Percentiles rank a stretch among this genome's conserved stretches.
These are phyloP conservation scores for Gibbula magus DNA, from an alignment of 2,888 invertebrate genomes.

Conservation along the genomic window DNA sequence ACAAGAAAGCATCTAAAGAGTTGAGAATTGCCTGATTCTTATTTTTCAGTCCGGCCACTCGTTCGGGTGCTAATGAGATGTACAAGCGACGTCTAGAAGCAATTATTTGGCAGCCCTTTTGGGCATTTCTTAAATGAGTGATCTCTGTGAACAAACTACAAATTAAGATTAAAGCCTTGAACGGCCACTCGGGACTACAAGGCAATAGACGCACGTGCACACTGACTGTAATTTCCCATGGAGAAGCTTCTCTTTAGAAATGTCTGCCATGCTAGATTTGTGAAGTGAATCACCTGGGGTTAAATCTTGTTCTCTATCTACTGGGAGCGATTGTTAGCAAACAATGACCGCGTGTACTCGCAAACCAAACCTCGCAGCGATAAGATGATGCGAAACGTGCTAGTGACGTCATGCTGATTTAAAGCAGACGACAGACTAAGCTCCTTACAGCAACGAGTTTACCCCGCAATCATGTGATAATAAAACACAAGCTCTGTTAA, in stretches of 20 bases:
- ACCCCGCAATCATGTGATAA: background rate
- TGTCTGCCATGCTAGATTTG: too few species aligned
- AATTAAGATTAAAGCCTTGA: background rate
- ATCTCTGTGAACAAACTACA: background rate
- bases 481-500: background rate
- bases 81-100: too few species aligned
- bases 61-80: too few species aligned
- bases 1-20: too few species aligned
- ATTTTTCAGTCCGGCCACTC: too few species aligned
- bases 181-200: background rate
- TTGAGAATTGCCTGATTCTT: too few species aligned
- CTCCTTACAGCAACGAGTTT: constrained; percentile 3
- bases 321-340: background rate
- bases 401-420: constrained; percentile 13
- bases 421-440: constrained; percentile 5
- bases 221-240: background rate
- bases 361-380: background rate
- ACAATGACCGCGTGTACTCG: background rate
- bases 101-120: too few species aligned
- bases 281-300: background rate
- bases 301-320: background rate
- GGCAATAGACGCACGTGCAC: background rate
- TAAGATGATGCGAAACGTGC: background rate
- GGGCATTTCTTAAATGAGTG: background rate
- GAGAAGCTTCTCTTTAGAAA: too few species aligned